phyloP scores from a whole-genome alignment of 2,113 vertebrate species.

The Tinamus guttatus region DNA sequence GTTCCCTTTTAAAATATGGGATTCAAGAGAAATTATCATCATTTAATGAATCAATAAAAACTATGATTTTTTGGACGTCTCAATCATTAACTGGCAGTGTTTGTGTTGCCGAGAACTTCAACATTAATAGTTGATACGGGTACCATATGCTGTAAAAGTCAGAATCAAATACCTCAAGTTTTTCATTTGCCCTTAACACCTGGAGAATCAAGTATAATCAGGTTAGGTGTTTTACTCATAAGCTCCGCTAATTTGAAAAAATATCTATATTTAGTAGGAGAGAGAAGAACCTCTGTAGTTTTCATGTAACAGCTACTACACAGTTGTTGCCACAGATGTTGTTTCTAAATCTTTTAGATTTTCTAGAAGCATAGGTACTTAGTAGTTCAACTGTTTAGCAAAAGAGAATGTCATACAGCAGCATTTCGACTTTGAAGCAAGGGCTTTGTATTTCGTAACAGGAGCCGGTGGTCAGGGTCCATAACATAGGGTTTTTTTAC shows the following conservation, averaged over 20 bases:
- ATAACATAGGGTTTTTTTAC: constrained; percentile 83
- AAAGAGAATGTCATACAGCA: constrained; percentile 82
- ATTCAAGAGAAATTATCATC: not conserved
- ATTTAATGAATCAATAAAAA: not conserved
- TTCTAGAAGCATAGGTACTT: not conserved
- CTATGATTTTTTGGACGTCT: not conserved
- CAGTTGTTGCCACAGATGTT: not conserved
- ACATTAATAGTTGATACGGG: not conserved
- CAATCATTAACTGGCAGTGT: not conserved
- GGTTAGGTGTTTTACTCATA: not conserved
- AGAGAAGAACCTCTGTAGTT: not conserved
- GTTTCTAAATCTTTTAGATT: not conserved
- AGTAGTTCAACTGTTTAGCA: not conserved
- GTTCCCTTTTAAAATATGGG: not conserved
- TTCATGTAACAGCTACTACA: not conserved
- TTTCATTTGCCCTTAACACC: not conserved
- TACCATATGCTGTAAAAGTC: not conserved
- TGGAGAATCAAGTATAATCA: not conserved
- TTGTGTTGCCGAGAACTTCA: not conserved
- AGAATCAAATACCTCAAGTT: not conserved
- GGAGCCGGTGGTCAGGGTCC: constrained; percentile 94
- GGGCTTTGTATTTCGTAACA: constrained; percentile 95
- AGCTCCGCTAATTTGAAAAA: not conserved
- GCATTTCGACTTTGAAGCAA: constrained; percentile 97
- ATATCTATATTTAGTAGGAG: not conserved